Evolutionary conservation across 2,113 vertebrate species (phyloP), one percentile per base, ranked within the genome.

Genomic region (Rhegmatorhina hoffmannsi): DNA sequence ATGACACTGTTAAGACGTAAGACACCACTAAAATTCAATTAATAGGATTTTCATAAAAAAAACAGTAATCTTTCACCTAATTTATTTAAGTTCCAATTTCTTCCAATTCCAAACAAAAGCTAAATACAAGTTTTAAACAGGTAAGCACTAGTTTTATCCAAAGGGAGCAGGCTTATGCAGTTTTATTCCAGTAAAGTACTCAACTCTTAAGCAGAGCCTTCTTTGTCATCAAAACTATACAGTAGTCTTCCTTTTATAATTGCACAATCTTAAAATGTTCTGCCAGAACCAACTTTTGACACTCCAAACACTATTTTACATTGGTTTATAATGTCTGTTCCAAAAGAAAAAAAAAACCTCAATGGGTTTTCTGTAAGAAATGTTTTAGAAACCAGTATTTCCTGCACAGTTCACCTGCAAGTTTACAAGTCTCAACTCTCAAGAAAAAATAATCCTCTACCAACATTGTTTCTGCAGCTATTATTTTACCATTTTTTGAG

Each of bases 351-450:
- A 88, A 89, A 93, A 88, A 92, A 83, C 94, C 92, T 95, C 53
- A 1, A 34, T 24, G 75, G 94, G 85, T 97, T 97, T 98, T 97
- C 92, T 36, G 7, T 97, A 96, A 94, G 87, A 97, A 97, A 96
- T 95, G 96, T 97, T 98, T 98, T 98, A 99, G 98, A 99, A 99
- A 98, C 98, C 98, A 98, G 97, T 98, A 98, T 98, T 98, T 98
- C 98, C 98, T 98, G 98, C 98, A 98, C 97, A 97, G 98, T 98
- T 98, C 92, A 96, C 98, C 98, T 98, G 97, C 98, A 97, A 97
- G 97, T 97, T 98, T 97, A 98, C 97, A 98, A 98, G 96, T 97
- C 95, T 97, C 95, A 95, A 96, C 94, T 97, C 95, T 97, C 96
- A 92, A 97, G 96, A 94, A 97, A 97, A 98, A 97, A 95, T 96